phyloP scores from a whole-genome alignment of 1,140 invertebrate genomes.

The Neoseiulus cucumeris region DNA sequence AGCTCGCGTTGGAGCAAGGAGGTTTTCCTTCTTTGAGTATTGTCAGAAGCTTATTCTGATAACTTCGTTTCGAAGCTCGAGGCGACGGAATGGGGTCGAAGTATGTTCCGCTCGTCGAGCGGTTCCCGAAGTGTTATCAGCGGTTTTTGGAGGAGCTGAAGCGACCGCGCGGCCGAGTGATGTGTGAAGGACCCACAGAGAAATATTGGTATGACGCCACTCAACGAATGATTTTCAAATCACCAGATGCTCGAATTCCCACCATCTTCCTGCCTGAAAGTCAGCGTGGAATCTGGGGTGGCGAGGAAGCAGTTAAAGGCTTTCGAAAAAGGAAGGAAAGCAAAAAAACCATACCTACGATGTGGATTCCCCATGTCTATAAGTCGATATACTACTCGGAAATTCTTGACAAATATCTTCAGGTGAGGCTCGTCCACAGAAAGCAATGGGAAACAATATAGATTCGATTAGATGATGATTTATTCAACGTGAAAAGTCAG shows the following conservation, averaged over 20 bases:
- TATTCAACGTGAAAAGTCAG: not conserved
- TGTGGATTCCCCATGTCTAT: conserved; percentile 63
- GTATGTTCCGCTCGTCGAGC: not conserved
- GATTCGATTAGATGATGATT: not conserved
- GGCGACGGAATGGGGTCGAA: too few species aligned
- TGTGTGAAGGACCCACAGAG: not conserved
- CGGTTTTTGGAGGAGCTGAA: not conserved
- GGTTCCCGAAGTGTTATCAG: conserved; percentile 11
- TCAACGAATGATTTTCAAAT: conserved; percentile 10
- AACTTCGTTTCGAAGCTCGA: too few species aligned
- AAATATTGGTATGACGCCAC: not conserved
- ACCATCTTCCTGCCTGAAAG: conserved; percentile 54
- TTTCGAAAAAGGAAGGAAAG: conserved; percentile 42
- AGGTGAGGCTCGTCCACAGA: conserved; percentile 30
- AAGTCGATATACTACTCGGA: conserved; percentile 74
- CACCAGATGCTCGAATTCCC: conserved; percentile 58
- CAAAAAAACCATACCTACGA: conserved; percentile 25
- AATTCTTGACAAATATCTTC: conserved; percentile 66
- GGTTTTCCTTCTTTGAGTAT: too few species aligned
- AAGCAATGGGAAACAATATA: not conserved
- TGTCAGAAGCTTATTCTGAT: too few species aligned
- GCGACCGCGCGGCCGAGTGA: not conserved
- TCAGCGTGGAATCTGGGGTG: conserved; percentile 78
- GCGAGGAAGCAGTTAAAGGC: conserved; percentile 80
- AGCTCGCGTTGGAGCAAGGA: too few species aligned